Evolutionary conservation across 1,140 invertebrate genomes (phyloP), one percentile per base, ranked within the genome.

Genomic region (Zeugodacus cucurbitae): DNA sequence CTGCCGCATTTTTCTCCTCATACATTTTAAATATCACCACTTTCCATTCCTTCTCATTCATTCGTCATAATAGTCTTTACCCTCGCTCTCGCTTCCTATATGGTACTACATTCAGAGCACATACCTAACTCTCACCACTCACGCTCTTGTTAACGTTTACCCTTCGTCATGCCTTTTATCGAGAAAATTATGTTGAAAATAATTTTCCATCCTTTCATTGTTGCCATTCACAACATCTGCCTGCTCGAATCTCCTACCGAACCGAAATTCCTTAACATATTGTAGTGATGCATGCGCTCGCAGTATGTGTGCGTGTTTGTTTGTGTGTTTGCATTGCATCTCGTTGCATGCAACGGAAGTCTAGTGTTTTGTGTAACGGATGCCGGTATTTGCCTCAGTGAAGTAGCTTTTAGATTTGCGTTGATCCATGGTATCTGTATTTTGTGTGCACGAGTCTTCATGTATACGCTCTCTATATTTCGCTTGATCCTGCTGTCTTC

Each of bases 161-260:
- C 22, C 67, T n/a, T 74, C 34, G 20, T 37, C 37, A 74, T 74
- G 32, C 32, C 17, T 32, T 34, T 74, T 74, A 34, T 74, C 20
- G 67, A n/a, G 34, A 62, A 74, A 74, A 37, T 74, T 74, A 41
- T 37, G 67, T 74, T 74, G 34, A 22, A 74, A 74, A 37, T 74
- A 74, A 74, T 74, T 41, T 37, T 74, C 41, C 67, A 74, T 74
- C 7, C 32, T 74, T 74, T 74, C 32, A 74, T 41, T 74, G 67
- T 20, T 26, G 10, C 32, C 29, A 26, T 7, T 0, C 62, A 29
- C 29, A 67, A 54, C 32, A 3, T 2, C 29, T 14, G 26, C 3
- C 62, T 17, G 10, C 62, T 0, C 17, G 22, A 8, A 34, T 8
- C 32, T 74, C 22, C 67, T 4, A 10, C 20, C n/a, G n/a, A 32